These are phyloP conservation scores for Leptinotarsa juncta DNA, from an alignment of 2,888 invertebrate species.

Conservation along the genomic window DNA sequence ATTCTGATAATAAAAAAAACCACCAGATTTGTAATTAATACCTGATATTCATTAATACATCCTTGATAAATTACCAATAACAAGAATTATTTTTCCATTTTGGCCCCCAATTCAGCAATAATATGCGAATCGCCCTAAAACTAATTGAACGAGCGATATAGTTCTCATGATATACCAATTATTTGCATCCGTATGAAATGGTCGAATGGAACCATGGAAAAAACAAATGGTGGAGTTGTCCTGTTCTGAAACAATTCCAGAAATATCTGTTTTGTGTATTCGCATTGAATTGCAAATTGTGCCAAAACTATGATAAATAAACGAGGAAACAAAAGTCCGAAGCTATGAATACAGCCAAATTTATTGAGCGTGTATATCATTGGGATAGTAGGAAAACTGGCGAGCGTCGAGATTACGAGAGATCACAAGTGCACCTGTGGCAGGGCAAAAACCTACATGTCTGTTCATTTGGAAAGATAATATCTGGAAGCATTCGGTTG, in stretches of 20 bases:
- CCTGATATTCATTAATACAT: too few species aligned
- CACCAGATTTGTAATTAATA: too few species aligned
- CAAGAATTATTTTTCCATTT: too few species aligned
- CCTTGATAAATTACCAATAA: too few species aligned
- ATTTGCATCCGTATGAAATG: background rate
- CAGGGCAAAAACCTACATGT: background rate
- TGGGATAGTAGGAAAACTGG: conserved; percentile 4
- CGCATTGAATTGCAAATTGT: background rate
- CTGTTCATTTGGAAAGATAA: background rate
- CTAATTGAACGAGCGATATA: background rate
- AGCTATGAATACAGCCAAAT: conserved; percentile 1
- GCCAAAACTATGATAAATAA: background rate
- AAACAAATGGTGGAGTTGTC: background rate
- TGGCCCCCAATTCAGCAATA: too few species aligned
- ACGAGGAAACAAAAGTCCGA: background rate
- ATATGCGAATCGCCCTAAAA: background rate
- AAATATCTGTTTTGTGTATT: background rate
- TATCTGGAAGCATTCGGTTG: background rate
- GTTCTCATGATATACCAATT: background rate
- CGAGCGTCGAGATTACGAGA: background rate
- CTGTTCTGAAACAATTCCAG: background rate
- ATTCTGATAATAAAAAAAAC: too few species aligned
- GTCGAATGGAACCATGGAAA: background rate
- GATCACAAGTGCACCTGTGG: background rate
- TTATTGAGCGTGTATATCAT: conserved; percentile 1